Percentiles rank a stretch among this genome's conserved stretches.
phyloP scores from a whole-genome alignment of 2,113 vertebrate species.

The Lontra canadensis region DNA sequence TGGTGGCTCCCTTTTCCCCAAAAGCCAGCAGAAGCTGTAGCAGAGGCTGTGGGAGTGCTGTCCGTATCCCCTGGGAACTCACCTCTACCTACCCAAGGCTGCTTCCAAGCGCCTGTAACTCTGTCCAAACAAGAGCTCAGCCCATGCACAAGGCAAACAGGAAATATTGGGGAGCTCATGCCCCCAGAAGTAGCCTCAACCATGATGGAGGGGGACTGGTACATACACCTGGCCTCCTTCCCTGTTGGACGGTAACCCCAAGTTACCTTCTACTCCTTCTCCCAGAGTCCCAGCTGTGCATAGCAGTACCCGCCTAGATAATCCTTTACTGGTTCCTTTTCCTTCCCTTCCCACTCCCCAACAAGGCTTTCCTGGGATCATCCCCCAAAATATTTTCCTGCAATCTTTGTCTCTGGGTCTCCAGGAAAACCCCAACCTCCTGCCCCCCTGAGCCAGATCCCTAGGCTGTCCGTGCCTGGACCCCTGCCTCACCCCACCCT shows the following conservation, averaged over 20 bases:
- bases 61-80: too few species aligned
- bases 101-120: not conserved
- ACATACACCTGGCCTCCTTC: not conserved
- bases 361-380: not conserved
- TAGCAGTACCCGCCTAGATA: not conserved
- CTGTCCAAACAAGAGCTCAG: not conserved
- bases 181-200: not conserved
- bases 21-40: not conserved
- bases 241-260: not conserved
- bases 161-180: not conserved
- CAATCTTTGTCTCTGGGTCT: not conserved
- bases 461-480: not conserved
- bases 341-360: not conserved
- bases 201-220: not conserved
- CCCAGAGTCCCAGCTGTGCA: not conserved
- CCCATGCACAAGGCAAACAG: not conserved
- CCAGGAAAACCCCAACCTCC: not conserved
- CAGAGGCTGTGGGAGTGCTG: not conserved
- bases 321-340: not conserved
- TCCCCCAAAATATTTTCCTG: not conserved
- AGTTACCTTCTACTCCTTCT: not conserved
- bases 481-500: not conserved
- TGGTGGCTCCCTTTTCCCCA: not conserved
- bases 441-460: not conserved
- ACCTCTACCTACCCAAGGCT: not conserved